Evolutionary conservation across 1,140 invertebrate genomes (phyloP).

Genomic region (Orchesella cincta): DNA sequence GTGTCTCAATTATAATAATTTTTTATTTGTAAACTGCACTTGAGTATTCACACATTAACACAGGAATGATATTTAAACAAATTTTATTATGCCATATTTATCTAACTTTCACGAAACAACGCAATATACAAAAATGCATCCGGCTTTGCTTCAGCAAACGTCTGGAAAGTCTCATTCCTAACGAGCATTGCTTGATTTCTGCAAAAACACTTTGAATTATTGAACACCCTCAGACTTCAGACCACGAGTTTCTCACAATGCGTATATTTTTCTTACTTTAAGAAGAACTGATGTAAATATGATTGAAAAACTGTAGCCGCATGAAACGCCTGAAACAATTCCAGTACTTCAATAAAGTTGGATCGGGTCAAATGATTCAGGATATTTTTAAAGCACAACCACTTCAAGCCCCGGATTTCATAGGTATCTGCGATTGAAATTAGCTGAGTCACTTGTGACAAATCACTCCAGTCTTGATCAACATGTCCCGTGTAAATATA

Average conservation of each 20-base stretch:
- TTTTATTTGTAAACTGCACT: too few species aligned
- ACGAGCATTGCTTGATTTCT: not conserved
- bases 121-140: not conserved
- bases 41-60: too few species aligned
- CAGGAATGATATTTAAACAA: too few species aligned
- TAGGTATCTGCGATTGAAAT: not conserved
- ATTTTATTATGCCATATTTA: too few species aligned
- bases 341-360: not conserved
- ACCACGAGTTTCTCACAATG: not conserved
- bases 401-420: not conserved
- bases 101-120: too few species aligned
- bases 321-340: not conserved
- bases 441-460: not conserved
- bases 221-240: not conserved
- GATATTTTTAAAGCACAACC: not conserved
- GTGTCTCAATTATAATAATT: too few species aligned
- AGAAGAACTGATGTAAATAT: not conserved
- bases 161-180: not conserved
- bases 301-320: not conserved
- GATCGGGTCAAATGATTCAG: not conserved
- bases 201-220: not conserved
- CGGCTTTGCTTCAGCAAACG: not conserved
- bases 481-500: constrained; percentile 10
- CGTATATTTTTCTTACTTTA: not conserved
- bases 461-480: not conserved